Conservation (phyloP, 2,888 invertebrate species). For the Ochropacha duplaris region DNA sequence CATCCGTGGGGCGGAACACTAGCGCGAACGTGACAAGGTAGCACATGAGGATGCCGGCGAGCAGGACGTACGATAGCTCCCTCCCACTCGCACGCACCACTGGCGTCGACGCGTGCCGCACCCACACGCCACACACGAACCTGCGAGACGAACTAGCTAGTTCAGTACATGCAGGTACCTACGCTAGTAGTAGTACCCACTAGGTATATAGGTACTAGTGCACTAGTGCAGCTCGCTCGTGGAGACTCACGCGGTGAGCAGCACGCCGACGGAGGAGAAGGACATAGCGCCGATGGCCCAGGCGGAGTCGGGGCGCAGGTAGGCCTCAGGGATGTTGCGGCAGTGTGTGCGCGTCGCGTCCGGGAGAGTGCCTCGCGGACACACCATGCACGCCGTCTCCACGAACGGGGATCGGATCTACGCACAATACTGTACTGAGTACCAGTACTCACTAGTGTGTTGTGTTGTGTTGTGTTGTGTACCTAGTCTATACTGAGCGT, state of each 20-base stretch:
- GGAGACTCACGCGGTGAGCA: conserved; percentile 87
- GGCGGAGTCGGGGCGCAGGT: conserved; percentile 90
- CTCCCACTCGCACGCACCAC: conserved; percentile 97
- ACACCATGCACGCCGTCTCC: conserved; percentile 92
- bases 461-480: no score
- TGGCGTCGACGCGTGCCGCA: conserved; percentile 94
- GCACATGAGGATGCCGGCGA: conserved; percentile 94
- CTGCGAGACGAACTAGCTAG: conserved; percentile 30
- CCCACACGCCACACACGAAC: conserved; percentile 89
- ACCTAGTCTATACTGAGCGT: no score
- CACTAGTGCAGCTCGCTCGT: not conserved
- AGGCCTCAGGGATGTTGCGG: conserved; percentile 91
- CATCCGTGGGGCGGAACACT: conserved; percentile 92
- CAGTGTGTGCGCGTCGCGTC: conserved; percentile 89
- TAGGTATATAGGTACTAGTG: no score
- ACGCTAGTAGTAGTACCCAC: no score
- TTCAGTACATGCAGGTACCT: not conserved
- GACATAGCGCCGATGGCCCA: conserved; percentile 98
- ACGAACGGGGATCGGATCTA: conserved; percentile 91
- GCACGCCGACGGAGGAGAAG: conserved; percentile 92
- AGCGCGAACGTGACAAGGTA: conserved; percentile 96
- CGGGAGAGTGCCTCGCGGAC: conserved; percentile 92
- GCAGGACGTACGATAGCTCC: conserved; percentile 94
- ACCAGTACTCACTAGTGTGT: no score
- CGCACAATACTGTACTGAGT: no score